phyloP scores from a whole-genome alignment of 1,140 invertebrate species.

The Scaptomyza graminum region DNA sequence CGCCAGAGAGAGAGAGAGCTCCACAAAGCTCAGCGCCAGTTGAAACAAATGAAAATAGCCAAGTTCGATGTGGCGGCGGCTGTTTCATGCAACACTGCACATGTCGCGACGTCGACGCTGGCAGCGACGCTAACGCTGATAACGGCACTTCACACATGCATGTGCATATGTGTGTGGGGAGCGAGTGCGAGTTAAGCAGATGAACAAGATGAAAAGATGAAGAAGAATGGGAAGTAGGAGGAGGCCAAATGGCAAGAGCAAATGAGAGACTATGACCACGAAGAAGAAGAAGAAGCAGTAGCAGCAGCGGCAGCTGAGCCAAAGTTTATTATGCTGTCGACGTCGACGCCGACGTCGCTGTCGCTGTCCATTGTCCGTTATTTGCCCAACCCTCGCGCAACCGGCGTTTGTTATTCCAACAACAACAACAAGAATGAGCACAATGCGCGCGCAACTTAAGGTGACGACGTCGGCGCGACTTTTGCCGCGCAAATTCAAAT shows the following conservation, averaged over 20 bases:
- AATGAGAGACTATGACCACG: background rate
- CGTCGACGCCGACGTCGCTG: background rate
- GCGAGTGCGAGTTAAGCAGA: constrained; percentile 4
- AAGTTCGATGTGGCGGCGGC: constrained; percentile 47
- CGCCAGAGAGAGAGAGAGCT: constrained; percentile 7
- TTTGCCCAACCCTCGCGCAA: constrained; percentile 33
- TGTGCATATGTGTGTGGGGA: no score
- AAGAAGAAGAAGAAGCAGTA: background rate
- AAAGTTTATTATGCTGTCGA: background rate
- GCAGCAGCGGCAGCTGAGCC: constrained; percentile 1
- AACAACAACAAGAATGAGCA: constrained; percentile 30
- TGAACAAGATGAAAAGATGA: no score
- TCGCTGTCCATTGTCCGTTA: constrained; percentile 27
- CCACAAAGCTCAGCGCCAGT: constrained; percentile 34
- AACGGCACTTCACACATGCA: constrained; percentile 36
- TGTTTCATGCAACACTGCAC: constrained; percentile 37
- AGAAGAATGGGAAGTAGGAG: background rate
- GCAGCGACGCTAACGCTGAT: constrained; percentile 22
- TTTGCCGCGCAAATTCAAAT: constrained; percentile 39
- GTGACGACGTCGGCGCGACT: constrained; percentile 34
- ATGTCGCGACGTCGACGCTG: constrained; percentile 8
- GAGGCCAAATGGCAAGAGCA: no score
- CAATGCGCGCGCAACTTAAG: constrained; percentile 55
- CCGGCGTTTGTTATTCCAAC: constrained; percentile 22
- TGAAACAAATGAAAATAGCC: constrained; percentile 55